Evolutionary conservation across 2,797 vertebrate species (phyloP), one percentile per base, ranked within the genome.

Genomic region (Coranthus polyacanthus): DNA sequence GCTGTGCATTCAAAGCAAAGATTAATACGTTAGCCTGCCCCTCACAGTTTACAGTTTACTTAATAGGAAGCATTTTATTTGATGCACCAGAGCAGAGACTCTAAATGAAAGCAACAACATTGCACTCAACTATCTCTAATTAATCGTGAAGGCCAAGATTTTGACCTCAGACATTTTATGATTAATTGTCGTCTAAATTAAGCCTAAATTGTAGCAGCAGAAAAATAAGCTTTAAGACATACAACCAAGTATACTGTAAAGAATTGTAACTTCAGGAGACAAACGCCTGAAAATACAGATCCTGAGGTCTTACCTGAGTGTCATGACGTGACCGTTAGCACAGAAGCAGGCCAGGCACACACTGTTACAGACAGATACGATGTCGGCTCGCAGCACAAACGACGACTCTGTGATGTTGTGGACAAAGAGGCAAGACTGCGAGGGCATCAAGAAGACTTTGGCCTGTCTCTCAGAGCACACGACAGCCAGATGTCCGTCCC

Each of bases 361-460:
- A 51, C 94, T 97, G 94, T 95, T 96, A 79, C 91, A 95, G 90
- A 97, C 92, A 60, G 95, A 93, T 74, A 99, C 96, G 78, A 98
- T 91, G 26, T 98, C 94, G 13, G 97, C 97, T 68, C 94, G 92
- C 83, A 99, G 93, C 21, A 99, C 95, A 77, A 99, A 99, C 55
- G 98, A 99, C 0, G 98, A 96, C 89, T 99, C 98, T 0, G 98
- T 99, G 93, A 99, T 98, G 94, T 97, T 99, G 92, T 98, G 97
- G 70, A 96, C 95, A 45, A 96, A 98, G 77, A 98, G 95, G 92
- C 96, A 98, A 36, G 94, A 95, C 94, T 98, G 97, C 13, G 96
- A 96, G 75, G 98, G 97, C 96, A 99, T 96, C 84, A 96, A 86
- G 91, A 98, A 96, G 34, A 99, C 96, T 94, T 98, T 99, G 92